Evolutionary conservation across 2,113 vertebrate species (phyloP).

Genomic region (Naja naja): DNA sequence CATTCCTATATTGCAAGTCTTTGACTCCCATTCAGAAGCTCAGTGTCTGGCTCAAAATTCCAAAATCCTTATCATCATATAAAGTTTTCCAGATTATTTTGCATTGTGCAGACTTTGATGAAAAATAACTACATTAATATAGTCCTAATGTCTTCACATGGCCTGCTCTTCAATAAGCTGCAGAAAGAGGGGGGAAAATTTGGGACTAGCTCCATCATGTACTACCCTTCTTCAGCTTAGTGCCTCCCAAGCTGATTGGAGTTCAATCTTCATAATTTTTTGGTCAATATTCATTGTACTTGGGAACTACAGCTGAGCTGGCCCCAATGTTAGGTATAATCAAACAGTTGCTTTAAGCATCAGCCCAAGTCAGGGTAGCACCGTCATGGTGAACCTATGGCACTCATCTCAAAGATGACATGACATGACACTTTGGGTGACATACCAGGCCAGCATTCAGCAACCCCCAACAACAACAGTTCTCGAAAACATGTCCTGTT

Average conservation of each 20-base stretch:
- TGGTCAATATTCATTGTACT: neutral
- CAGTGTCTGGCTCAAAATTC: neutral
- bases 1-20: neutral
- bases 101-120: neutral
- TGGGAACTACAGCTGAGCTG: neutral
- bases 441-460: neutral
- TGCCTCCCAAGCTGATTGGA: neutral
- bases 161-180: neutral
- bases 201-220: neutral
- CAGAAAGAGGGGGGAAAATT: neutral
- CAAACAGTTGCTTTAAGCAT: neutral
- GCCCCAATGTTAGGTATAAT: neutral
- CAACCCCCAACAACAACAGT: neutral
- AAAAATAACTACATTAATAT: neutral
- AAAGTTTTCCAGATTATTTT: neutral
- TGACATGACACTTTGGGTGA: neutral
- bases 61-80: neutral
- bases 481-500: neutral
- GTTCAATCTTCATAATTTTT: neutral
- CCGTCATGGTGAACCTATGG: neutral
- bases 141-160: neutral
- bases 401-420: neutral
- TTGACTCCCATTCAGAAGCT: neutral
- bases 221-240: neutral
- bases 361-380: neutral